These are phyloP conservation scores for Progne subis DNA, from an alignment of 2,113 vertebrate species.

Conservation along the genomic window DNA sequence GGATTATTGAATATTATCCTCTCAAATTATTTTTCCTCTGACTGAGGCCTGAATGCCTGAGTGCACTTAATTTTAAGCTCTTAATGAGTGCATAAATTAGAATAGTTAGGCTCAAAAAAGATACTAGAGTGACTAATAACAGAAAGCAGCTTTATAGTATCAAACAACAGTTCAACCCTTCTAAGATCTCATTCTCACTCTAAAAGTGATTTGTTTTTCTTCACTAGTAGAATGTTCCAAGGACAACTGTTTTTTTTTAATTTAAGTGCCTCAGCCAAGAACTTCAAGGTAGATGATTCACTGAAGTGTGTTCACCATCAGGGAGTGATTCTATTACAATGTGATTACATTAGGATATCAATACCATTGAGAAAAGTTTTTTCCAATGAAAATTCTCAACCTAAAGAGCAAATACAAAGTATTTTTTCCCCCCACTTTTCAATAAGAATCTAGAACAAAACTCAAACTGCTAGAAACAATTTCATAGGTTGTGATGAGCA, in stretches of 20 bases:
- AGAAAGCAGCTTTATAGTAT: neutral
- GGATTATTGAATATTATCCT: neutral
- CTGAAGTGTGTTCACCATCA: neutral
- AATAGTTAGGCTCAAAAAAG: neutral
- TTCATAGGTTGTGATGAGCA: neutral
- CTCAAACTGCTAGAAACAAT: neutral
- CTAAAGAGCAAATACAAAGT: neutral
- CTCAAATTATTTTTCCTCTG: neutral
- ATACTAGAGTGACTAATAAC: neutral
- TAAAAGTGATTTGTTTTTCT: neutral
- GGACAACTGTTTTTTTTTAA: neutral
- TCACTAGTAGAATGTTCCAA: neutral
- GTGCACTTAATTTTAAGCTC: neutral
- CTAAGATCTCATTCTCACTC: neutral
- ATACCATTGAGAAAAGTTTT: neutral
- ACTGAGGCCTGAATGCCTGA: neutral
- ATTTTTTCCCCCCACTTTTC: fast-evolving
- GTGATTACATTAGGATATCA: neutral
- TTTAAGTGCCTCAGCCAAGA: neutral
- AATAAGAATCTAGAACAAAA: neutral
- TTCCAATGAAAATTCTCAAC: neutral
- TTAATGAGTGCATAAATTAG: neutral
- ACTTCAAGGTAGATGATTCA: neutral
- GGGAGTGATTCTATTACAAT: neutral
- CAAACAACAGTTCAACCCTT: neutral